Evolutionary conservation across 2,113 vertebrate genomes (phyloP), one percentile per base, ranked within the genome.

Genomic region (Cinclus cinclus): DNA sequence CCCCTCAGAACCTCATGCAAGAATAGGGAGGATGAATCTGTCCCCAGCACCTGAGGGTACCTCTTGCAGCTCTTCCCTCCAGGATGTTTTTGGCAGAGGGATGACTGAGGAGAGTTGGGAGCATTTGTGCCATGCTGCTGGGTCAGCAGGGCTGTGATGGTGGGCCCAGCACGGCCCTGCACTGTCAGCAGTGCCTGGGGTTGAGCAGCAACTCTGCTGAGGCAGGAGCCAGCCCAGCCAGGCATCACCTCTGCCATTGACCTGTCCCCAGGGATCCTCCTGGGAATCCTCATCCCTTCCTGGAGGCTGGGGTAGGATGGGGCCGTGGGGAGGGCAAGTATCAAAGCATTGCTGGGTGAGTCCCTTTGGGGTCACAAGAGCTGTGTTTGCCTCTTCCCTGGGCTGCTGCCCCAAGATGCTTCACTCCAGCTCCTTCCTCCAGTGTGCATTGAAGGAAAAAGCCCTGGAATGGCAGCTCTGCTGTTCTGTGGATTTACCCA

Each of bases 361-460:
- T 83, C 30, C 27, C 35, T 46, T 25, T 28, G 37, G 33, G 17
- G 3, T n/a, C 30, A 2, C 35, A 9, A 0, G 35, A 70, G 37
- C 1, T n/a, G 25, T 15, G 69, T 44, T 68, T 1, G 2, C 17
- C 17, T 88, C 28, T 74, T 22, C 9, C 56, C 28, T 0, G 5
- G 33, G 50, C 41, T 60, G n/a, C 19, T 24, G 33, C 37, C 10
- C n/a, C 0, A 0, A 14, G 52, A 3, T 19, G 21, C 21, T 83
- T 60, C 55, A 28, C 53, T 49, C 25, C 1, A 0, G 41, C 39
- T 74, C 77, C n/a, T 46, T 80, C 49, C 41, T 52, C 41, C 47
- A 6, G 9, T 0, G 0, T 9, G n/a, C 49, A 12, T 12, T 0
- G 0, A 17, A 46, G 67, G 46, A 33, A 44, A 23, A 35, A 19